These are phyloP conservation scores for Zoanthus sansibaricus DNA, from an alignment of 92 coral and sea anemone genomes.

Conservation along the genomic window DNA sequence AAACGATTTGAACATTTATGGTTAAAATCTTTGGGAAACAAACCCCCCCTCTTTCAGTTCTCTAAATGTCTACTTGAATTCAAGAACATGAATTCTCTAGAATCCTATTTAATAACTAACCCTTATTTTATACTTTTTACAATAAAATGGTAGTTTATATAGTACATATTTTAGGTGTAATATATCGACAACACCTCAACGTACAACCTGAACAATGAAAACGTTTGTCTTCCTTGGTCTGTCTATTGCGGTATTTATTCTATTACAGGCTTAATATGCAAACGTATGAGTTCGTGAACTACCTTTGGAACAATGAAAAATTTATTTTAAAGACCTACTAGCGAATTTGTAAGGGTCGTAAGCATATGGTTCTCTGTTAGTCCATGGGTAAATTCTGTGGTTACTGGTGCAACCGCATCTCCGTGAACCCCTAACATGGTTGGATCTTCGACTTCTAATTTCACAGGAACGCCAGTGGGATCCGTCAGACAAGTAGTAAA, in stretches of 20 bases:
- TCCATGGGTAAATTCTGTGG: slow-evolving; percentile 92
- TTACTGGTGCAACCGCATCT: slow-evolving; percentile 77
- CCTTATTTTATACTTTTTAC: slow-evolving; percentile 39
- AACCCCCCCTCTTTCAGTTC: slow-evolving; percentile 17
- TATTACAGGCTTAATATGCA: slow-evolving; percentile 52
- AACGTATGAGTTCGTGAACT: slow-evolving; percentile 45
- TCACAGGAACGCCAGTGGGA: slow-evolving; percentile 79
- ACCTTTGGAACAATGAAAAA: slow-evolving; percentile 44
- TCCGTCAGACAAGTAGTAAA: slow-evolving; percentile 82
- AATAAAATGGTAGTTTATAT: slow-evolving; percentile 32
- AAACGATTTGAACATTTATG: background rate
- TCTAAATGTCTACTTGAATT: slow-evolving; percentile 29
- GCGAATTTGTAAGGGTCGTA: slow-evolving; percentile 91
- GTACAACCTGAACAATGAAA: slow-evolving; percentile 25
- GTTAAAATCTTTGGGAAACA: slow-evolving; percentile 1
- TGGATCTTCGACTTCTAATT: slow-evolving; percentile 93
- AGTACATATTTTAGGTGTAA: slow-evolving; percentile 11
- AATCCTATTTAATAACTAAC: background rate
- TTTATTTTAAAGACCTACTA: slow-evolving; percentile 91
- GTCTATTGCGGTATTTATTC: slow-evolving; percentile 42
- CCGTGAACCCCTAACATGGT: slow-evolving; percentile 85
- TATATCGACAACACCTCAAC: background rate
- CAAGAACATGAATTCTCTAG: slow-evolving; percentile 1
- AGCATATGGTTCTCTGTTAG: slow-evolving; percentile 95
- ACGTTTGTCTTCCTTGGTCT: slow-evolving; percentile 11